phyloP scores from a whole-genome alignment of 2,888 invertebrate genomes.

The Melipona beecheii region DNA sequence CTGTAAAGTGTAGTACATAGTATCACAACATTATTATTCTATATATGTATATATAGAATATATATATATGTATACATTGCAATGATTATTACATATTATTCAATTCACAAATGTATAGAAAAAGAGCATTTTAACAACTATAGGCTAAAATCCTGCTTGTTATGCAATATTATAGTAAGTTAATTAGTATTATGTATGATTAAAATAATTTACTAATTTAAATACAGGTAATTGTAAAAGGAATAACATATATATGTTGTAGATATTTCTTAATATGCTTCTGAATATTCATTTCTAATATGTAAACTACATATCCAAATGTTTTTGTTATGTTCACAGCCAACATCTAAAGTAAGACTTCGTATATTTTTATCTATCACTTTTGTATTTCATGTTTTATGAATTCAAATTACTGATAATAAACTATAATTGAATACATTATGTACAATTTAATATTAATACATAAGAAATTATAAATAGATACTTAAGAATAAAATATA shows the following conservation, averaged over 20 bases:
- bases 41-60: constrained; percentile 38
- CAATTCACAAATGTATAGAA: constrained; percentile 67
- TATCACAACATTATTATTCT: constrained; percentile 79
- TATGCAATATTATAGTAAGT: constrained; percentile 33
- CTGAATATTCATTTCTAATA: constrained; percentile 49
- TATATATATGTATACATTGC: constrained; percentile 56
- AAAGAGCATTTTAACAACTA: constrained; percentile 50
- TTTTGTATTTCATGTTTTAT: constrained; percentile 24
- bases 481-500: constrained; percentile 13
- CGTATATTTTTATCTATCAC: constrained; percentile 37
- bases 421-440: constrained; percentile 43
- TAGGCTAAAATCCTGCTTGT: constrained; percentile 44
- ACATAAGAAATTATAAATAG: constrained; percentile 9
- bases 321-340: constrained; percentile 68
- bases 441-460: constrained; percentile 13
- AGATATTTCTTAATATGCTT: constrained; percentile 51
- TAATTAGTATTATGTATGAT: constrained; percentile 37
- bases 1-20: constrained; percentile 78
- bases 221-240: constrained; percentile 42
- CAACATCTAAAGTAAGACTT: constrained; percentile 69
- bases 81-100: constrained; percentile 56
- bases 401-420: constrained; percentile 23
- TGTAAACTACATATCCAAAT: constrained; percentile 55
- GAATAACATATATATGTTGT: constrained; percentile 31
- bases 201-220: constrained; percentile 53